phyloP scores from a whole-genome alignment of 2,797 vertebrate species.

The Fistularia tabacaria region DNA sequence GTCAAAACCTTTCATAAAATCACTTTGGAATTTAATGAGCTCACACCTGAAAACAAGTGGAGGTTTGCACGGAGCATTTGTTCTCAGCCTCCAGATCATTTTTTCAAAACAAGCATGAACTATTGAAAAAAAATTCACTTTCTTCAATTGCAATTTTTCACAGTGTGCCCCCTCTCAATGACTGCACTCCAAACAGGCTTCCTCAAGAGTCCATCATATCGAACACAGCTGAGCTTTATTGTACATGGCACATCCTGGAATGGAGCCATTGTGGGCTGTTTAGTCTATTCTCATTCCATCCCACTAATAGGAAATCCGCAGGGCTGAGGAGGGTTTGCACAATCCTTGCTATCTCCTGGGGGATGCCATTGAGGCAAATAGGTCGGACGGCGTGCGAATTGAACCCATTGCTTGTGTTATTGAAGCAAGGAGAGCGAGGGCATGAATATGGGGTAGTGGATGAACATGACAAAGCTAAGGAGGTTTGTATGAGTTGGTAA shows the following conservation, averaged over 20 bases:
- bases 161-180: conserved; percentile 53
- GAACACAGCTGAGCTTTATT: conserved; percentile 55
- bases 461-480: conserved; percentile 19
- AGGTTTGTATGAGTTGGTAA: conserved; percentile 11
- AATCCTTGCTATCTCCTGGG: conserved; percentile 45
- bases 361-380: conserved; percentile 23
- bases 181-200: conserved; percentile 52
- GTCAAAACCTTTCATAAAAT: conserved; percentile 48
- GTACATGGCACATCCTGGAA: conserved; percentile 59
- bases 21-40: conserved; percentile 34
- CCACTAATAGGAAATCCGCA: conserved; percentile 56
- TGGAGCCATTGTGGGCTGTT: conserved; percentile 50
- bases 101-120: conserved; percentile 40
- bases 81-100: background rate
- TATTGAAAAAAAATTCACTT: conserved; percentile 37
- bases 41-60: conserved; percentile 43
- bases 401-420: conserved; percentile 51
- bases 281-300: conserved; percentile 55
- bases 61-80: conserved; percentile 5
- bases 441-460: conserved; percentile 21
- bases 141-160: conserved; percentile 48
- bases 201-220: conserved; percentile 49
- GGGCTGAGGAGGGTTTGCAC: conserved; percentile 39
- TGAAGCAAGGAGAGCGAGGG: conserved; percentile 36
- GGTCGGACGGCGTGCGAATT: conserved; percentile 55